These are phyloP conservation scores for Pterocles gutturalis DNA, from an alignment of 2,113 vertebrate species.

Conservation along the genomic window DNA sequence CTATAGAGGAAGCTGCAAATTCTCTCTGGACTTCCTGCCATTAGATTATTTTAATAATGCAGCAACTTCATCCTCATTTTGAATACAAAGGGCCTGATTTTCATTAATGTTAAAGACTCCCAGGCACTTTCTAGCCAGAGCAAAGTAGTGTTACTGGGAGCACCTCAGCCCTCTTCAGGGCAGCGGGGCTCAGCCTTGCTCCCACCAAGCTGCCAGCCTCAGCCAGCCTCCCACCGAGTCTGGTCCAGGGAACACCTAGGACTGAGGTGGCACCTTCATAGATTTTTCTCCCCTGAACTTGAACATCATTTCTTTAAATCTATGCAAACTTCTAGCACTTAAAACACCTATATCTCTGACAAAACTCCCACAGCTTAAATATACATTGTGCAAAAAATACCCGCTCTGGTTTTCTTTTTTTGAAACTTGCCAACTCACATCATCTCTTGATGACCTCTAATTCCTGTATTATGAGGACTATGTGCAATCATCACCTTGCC, in stretches of 20 bases:
- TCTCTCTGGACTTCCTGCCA: not conserved
- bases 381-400: not conserved
- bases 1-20: not conserved
- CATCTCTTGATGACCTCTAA: not conserved
- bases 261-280: not conserved
- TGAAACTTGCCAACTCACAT: not conserved
- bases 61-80: not conserved
- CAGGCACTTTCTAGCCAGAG: not conserved
- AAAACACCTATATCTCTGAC: not conserved
- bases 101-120: not conserved
- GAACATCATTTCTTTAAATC: not conserved
- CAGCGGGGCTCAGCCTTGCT: not conserved
- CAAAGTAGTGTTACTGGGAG: not conserved
- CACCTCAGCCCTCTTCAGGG: not conserved
- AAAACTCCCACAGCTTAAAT: not conserved
- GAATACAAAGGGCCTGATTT: not conserved
- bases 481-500: not conserved
- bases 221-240: rapidly evolving
- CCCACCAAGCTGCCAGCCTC: not conserved
- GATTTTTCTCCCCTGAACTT: not conserved
- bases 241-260: not conserved
- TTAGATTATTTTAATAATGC: constrained; percentile 6
- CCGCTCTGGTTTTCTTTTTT: not conserved
- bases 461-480: not conserved
- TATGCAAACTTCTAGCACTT: not conserved